Percentiles rank a stretch among this genome's conserved stretches.
phyloP scores from a whole-genome alignment of 2,888 invertebrate genomes.

The Leucophenga montana region DNA sequence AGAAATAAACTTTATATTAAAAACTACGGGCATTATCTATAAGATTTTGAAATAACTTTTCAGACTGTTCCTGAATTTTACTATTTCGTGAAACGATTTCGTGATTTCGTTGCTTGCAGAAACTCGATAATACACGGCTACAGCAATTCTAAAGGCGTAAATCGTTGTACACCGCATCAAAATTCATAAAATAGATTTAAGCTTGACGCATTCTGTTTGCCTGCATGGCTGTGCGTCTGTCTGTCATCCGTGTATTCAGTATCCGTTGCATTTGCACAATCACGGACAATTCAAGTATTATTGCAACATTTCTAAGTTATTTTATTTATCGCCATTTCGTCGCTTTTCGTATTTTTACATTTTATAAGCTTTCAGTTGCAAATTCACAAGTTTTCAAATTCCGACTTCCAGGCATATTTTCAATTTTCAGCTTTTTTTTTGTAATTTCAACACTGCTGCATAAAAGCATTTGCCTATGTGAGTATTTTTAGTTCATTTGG shows the following conservation, averaged over 20 bases:
- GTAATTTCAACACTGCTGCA: neutral
- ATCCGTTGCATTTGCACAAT: slow-evolving; percentile 59
- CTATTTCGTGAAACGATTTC: no score
- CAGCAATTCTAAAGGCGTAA: no score
- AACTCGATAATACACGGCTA: no score
- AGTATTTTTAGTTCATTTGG: no score
- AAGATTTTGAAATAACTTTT: no score
- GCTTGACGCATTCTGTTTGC: neutral
- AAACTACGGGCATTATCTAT: no score
- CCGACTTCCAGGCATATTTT: neutral
- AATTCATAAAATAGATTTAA: neutral
- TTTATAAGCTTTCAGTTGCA: slow-evolving; percentile 55
- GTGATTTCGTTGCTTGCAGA: no score
- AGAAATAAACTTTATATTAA: no score
- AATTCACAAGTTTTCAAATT: slow-evolving; percentile 15
- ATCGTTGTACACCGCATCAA: neutral
- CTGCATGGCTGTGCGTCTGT: neutral
- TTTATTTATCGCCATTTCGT: slow-evolving; percentile 37
- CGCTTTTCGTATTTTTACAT: slow-evolving; percentile 42
- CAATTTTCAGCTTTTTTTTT: neutral
- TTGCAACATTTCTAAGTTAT: slow-evolving; percentile 46
- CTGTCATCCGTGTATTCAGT: neutral
- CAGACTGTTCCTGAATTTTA: no score
- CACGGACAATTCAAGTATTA: slow-evolving; percentile 62
- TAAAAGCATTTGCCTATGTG: no score